Base-by-base conservation (phyloP, 1,140 invertebrate species). In the Diploscapter pachys region DNA sequence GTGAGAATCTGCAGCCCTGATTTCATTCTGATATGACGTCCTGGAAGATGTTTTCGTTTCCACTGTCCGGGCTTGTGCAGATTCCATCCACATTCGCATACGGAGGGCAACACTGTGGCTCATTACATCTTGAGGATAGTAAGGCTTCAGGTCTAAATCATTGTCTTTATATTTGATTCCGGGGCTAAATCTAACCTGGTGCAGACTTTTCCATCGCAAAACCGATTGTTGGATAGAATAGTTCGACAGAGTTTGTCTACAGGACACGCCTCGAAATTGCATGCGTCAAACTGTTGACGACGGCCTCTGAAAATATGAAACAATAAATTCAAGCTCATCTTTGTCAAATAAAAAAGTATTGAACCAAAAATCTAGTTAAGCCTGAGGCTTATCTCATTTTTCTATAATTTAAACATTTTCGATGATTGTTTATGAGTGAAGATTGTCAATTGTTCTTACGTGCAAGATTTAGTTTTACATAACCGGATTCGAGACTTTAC, bases 131-230 rank as follows among this genome's bases (percentile, higher is more conserved):
- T 31, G 31, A 31, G 6, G 79, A 78, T 31, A 83, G 51, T 48
- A 65, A 63, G 31, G 77, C 72, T 48, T 81, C 63, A 48, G 82
- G 57, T 63, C 82, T 84, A 51, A 50, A 80, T 75, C 3, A 64
- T n/a, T 13, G 59, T 75, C 49, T 4, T 8, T 66, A 57, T 80
- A n/a, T 91, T 92, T 90, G 90, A 91, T 91, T 91, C 91, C 91
- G 90, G 90, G 72, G 31, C 1, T 57, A n/a, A 5, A 5, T 61
- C 78, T 66, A 63, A 80, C 75, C 72, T 72, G 5, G 78, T 76
- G 55, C 79, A 80, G 8, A 80, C 79, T 74, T 69, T 72, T 63
- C 77, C 75, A 61, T 78, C 73, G 61, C 82, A 85, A 3, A 83
- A 71, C 49, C 79, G 9, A 59, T 83, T 80, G n/a, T 73, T 62